Base-by-base conservation (phyloP, 2,113 vertebrate species). In the Callopanchax toddi region DNA sequence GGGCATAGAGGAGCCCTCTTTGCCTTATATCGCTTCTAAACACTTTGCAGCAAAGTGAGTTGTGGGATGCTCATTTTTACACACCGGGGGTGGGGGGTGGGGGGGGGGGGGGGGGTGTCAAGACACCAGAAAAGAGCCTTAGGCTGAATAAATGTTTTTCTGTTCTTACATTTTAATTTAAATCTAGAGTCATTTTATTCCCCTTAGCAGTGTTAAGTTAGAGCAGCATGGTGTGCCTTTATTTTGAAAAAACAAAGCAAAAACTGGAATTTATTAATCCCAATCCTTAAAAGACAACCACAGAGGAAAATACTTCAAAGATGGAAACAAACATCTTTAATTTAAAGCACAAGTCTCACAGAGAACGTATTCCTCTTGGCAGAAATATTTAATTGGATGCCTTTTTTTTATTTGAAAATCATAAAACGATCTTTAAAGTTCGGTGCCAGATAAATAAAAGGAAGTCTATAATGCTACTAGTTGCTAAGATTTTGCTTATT, bases 161-260 rank as follows among this genome's bases (percentile, higher is more conserved):
- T 20, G 20, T 21, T 32, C 53, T 17, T 57, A 76, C 25, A 70
- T 64, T 67, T 46, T 39, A 43, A 62, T 73, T 53, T 26, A 34
- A 36, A 37, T 56, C 22, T 39, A 2, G 48, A n/a, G n/a, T n/a
- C n/a, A n/a, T n/a, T n/a, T n/a, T n/a, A n/a, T n/a, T n/a, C n/a
- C n/a, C n/a, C n/a, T n/a, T n/a, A n/a, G n/a, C n/a, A n/a, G n/a
- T n/a, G n/a, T n/a, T n/a, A n/a, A n/a, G n/a, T n/a, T n/a, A n/a
- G n/a, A n/a, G n/a, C n/a, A n/a, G n/a, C n/a, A n/a, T n/a, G n/a
- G n/a, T n/a, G n/a, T n/a, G n/a, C n/a, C n/a, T n/a, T n/a, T n/a
- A n/a, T n/a, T n/a, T n/a, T n/a, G n/a, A n/a, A n/a, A n/a, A n/a
- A n/a, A n/a, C n/a, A n/a, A n/a, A n/a, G n/a, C n/a, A n/a, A n/a